Conservation (phyloP, 2,888 invertebrate genomes). For the Hyppa rectilinea region DNA sequence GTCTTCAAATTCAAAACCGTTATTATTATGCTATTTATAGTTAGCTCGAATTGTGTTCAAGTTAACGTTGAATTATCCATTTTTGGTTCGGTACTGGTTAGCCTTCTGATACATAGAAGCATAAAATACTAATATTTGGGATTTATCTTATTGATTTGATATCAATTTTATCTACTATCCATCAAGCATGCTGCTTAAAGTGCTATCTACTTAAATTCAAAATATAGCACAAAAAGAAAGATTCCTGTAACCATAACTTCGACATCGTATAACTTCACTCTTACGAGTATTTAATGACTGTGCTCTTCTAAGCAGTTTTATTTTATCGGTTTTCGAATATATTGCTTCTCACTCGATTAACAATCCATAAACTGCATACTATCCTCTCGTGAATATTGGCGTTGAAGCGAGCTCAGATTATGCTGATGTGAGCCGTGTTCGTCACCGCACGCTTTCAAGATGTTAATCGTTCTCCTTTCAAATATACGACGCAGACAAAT, state of each 20-base stretch:
- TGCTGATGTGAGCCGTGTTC: conserved; percentile 58
- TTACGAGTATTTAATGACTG: conserved; percentile 48
- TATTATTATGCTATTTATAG: conserved; percentile 36
- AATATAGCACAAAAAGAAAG: conserved; percentile 3
- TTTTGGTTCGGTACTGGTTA: conserved; percentile 8
- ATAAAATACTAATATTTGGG: not conserved
- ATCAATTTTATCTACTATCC: not conserved
- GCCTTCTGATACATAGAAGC: conserved; percentile 7
- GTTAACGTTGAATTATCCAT: conserved; percentile 6
- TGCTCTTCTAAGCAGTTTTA: conserved; percentile 33
- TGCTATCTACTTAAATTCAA: not conserved
- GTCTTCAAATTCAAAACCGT: conserved; percentile 51
- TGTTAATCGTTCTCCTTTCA: conserved; percentile 84
- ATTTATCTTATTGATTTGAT: not conserved
- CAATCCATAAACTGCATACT: conserved; percentile 44
- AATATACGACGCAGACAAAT: conserved; percentile 83
- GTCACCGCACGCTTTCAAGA: conserved; percentile 79
- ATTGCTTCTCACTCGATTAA: conserved; percentile 45
- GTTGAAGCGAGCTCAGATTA: conserved; percentile 53
- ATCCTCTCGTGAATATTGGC: conserved; percentile 38
- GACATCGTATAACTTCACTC: conserved; percentile 18
- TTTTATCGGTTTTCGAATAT: conserved; percentile 40
- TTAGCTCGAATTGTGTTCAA: conserved; percentile 5
- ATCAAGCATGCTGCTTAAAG: not conserved
- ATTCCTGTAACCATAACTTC: not conserved